Evolutionary conservation across 2,888 invertebrate genomes (phyloP), one percentile per base, ranked within the genome.

Genomic region (Limenitis camilla): DNA sequence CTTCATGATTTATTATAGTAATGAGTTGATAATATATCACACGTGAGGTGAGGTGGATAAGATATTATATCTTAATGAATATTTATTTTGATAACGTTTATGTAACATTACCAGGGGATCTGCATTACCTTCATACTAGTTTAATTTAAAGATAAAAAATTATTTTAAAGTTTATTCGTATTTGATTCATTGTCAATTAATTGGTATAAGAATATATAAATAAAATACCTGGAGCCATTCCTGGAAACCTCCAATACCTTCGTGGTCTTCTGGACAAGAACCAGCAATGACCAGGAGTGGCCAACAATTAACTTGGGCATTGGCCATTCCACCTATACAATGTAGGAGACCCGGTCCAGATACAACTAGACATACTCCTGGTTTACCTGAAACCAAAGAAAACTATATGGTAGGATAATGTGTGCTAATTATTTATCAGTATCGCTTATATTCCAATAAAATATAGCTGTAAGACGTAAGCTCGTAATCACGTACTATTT

Each of bases 221-320:
- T 40, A 41, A 36, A 31, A 19, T 61, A 91, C 95, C 88, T 97
- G 97, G 0, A 93, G 92, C 85, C 93, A 97, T 80, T 97, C 98
- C 80, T 99, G 98, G 79, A 99, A 99, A 2, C 97, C 98, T 27
- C 98, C 98, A 65, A 97, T 94, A 6, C 95, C 95, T 80, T 98
- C 98, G 73, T 97, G 97, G 76, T 97, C 96, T 68, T 94, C 90
- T 10, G 96, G 94, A 64, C 95, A 94, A 0, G 98, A 94, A 1
- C 99, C 98, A 11, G 96, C 97, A 59, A 99, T 92, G 4, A 98
- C 96, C 36, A 99, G 70, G 43, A 98, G 79, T 0, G 98, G 98
- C 98, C 98, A 98, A 73, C 96, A 95, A 78, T 98, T 98, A 5
- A 96, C 90, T 79, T 97, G 96, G 2, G 99, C 97, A 88, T 99